Conservation (phyloP, 2,113 vertebrate species). For the Sorex araneus region DNA sequence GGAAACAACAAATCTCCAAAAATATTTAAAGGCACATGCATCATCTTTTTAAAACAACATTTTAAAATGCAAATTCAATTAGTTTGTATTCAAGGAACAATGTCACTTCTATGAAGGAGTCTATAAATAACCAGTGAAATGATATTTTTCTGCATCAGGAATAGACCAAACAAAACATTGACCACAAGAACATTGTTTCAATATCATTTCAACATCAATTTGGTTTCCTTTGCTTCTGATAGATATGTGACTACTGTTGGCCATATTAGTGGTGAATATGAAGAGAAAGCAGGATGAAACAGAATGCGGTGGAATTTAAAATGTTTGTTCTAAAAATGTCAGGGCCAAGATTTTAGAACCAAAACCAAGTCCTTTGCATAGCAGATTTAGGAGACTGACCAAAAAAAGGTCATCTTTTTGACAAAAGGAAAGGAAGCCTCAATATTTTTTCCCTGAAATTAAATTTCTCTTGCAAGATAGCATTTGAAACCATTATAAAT, state of each 20-base stretch:
- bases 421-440: background rate
- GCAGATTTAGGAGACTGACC: background rate
- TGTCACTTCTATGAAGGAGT: constrained; percentile 20
- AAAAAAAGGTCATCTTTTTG: background rate
- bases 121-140: constrained; percentile 50
- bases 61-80: constrained; percentile 4
- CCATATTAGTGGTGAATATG: background rate
- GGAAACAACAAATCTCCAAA: background rate
- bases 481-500: background rate
- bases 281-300: background rate
- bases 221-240: background rate
- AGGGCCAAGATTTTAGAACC: background rate
- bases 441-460: constrained; percentile 43
- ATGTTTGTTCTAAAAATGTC: background rate
- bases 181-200: too few relatives aligned
- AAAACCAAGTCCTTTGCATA: background rate
- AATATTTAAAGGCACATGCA: background rate
- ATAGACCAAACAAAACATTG: background rate
- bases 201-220: background rate
- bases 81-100: background rate
- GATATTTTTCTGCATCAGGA: background rate
- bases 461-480: constrained; percentile 28
- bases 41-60: too few relatives aligned
- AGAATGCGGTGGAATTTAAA: background rate
- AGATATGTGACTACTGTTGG: background rate